These are phyloP conservation scores for Halocynthia aurantium DNA, from an alignment of 23 tunicate genomes.

Conservation along the genomic window DNA sequence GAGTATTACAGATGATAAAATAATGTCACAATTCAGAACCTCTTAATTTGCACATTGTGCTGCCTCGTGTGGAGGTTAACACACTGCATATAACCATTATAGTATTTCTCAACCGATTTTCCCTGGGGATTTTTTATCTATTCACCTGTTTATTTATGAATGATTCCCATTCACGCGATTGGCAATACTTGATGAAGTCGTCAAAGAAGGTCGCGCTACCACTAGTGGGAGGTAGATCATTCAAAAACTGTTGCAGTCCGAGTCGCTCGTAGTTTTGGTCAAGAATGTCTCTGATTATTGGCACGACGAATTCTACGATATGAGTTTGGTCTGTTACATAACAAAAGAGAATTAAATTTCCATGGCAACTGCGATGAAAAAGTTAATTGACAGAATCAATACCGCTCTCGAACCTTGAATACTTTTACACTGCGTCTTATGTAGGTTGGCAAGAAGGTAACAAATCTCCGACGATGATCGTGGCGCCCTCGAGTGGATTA, in stretches of 20 bases:
- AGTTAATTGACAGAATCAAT: neutral
- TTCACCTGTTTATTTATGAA: slow-evolving; percentile 69
- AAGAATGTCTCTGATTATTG: slow-evolving; percentile 83
- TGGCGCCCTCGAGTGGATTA: slow-evolving; percentile 60
- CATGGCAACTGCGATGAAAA: neutral
- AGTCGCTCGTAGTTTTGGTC: slow-evolving; percentile 77
- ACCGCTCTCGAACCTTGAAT: slow-evolving; percentile 35
- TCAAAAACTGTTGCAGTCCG: slow-evolving; percentile 40
- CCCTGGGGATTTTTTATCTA: neutral
- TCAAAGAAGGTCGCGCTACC: slow-evolving; percentile 77
- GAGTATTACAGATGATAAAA: too few relatives aligned
- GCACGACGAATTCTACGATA: slow-evolving; percentile 73
- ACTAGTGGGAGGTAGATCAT: slow-evolving; percentile 69
- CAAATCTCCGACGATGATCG: slow-evolving; percentile 63
- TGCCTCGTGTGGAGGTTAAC: neutral
- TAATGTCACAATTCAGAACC: too few relatives aligned
- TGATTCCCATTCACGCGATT: slow-evolving; percentile 49
- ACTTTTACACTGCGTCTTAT: slow-evolving; percentile 31
- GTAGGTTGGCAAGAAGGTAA: slow-evolving; percentile 41
- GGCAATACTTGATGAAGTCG: slow-evolving; percentile 67
- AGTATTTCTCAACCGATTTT: too few relatives aligned
- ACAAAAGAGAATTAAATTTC: neutral
- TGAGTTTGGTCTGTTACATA: slow-evolving; percentile 44
- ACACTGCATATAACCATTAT: neutral
- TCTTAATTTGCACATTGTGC: neutral